Evolutionary conservation across 2,888 invertebrate species (phyloP).

Genomic region (Lepidocyrtoides sp.): DNA sequence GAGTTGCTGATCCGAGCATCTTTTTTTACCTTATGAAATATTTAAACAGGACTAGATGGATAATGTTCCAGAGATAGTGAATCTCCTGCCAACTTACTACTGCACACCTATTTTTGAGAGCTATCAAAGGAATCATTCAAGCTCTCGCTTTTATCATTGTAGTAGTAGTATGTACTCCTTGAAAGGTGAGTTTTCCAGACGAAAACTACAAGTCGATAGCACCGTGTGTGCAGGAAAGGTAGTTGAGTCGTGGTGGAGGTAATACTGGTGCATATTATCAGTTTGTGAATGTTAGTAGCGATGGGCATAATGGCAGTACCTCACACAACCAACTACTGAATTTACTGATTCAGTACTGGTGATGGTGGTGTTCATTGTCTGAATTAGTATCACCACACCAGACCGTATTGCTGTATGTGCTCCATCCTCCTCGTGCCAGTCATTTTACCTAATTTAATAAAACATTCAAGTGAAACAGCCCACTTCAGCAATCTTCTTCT

Average conservation of each 20-base stretch:
- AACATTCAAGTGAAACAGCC: constrained; percentile 70
- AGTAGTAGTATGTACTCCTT: not conserved
- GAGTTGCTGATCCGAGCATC: constrained; percentile 60
- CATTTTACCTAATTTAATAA: constrained; percentile 74
- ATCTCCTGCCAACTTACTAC: not conserved
- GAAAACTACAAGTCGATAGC: not conserved
- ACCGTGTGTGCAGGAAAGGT: not conserved
- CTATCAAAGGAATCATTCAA: constrained; percentile 59
- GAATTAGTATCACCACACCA: constrained; percentile 3
- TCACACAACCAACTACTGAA: not conserved
- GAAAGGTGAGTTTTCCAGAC: constrained; percentile 18
- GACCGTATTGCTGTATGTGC: constrained; percentile 2
- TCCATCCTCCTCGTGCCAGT: constrained; percentile 43
- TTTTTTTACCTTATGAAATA: constrained; percentile 57
- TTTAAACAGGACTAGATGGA: constrained; percentile 53
- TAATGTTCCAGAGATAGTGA: constrained; percentile 10
- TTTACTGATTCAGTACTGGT: not conserved
- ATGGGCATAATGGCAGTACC: not conserved
- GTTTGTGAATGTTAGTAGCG: not conserved
- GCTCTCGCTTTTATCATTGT: constrained; percentile 46
- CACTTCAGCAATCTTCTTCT: constrained; percentile 65
- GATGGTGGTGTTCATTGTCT: constrained; percentile 30
- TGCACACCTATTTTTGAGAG: constrained; percentile 44
- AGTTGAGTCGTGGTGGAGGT: not conserved
- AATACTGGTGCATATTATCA: not conserved